Conservation (phyloP, 1,140 invertebrate species). For the Diorhabda sublineata region DNA sequence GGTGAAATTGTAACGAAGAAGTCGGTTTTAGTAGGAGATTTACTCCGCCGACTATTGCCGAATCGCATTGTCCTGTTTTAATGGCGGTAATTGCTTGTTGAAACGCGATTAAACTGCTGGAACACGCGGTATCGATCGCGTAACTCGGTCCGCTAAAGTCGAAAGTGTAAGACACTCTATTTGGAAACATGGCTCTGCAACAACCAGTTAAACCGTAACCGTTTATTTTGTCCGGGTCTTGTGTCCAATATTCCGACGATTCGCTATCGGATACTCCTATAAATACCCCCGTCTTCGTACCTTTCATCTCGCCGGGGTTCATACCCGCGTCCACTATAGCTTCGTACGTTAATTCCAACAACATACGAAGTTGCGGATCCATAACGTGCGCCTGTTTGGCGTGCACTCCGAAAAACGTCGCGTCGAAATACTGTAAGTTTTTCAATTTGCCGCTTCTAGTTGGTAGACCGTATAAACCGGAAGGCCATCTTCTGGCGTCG, state of each 20-base stretch:
- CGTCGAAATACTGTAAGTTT: conserved; percentile 82
- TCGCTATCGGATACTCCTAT: conserved; percentile 85
- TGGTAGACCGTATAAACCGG: conserved; percentile 77
- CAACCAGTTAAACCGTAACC: conserved; percentile 93
- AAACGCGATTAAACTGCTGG: conserved; percentile 84
- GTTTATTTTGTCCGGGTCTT: conserved; percentile 70
- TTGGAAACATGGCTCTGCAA: conserved; percentile 91
- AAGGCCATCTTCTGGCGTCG: conserved; percentile 75
- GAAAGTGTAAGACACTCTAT: conserved; percentile 92
- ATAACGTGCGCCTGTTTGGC: conserved; percentile 90
- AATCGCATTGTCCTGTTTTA: conserved; percentile 79
- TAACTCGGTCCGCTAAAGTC: conserved; percentile 90
- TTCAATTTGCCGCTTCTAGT: conserved; percentile 85
- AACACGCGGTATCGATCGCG: conserved; percentile 92
- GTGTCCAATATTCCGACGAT: conserved; percentile 76
- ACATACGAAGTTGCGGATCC: conserved; percentile 89
- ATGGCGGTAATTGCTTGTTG: conserved; percentile 83
- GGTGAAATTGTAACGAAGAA: conserved; percentile 88
- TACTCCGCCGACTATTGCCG: conserved; percentile 85
- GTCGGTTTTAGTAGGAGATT: conserved; percentile 83
- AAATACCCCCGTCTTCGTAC: conserved; percentile 85
- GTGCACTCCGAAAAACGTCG: conserved; percentile 91
- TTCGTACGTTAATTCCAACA: conserved; percentile 92
- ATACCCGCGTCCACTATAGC: conserved; percentile 90
- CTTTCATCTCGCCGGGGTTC: conserved; percentile 75